A percentile compares a stretch with the other conserved stretches of the same genome.
Evolutionary conservation across 2,888 invertebrate species (phyloP).

Genomic region (Drosophila nigritarsus): DNA sequence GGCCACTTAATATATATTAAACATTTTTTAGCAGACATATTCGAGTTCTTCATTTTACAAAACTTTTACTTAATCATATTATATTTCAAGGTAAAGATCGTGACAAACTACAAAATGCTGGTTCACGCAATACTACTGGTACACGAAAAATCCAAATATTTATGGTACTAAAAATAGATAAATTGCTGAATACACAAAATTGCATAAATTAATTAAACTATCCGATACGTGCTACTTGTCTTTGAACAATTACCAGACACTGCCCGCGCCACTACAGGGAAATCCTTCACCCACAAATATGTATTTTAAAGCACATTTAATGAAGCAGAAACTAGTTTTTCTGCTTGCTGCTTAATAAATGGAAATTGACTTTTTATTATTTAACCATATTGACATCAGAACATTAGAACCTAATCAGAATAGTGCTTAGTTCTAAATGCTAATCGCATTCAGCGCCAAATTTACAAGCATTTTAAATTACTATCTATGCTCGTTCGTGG

Average conservation of each 20-base stretch:
- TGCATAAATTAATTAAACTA: constrained; percentile 1
- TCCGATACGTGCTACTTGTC: constrained; percentile 4
- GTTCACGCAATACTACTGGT: background rate
- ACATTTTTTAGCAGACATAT: background rate
- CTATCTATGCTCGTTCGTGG: constrained; percentile 5
- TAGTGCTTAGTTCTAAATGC: constrained; percentile 31
- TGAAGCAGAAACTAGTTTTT: background rate
- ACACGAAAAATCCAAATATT: constrained; percentile 15
- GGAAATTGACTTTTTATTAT: constrained; percentile 2
- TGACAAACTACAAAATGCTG: background rate
- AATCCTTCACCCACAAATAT: constrained; percentile 21
- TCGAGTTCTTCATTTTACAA: background rate
- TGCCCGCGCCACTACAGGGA: background rate
- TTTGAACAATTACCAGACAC: background rate
- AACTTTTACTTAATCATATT: background rate
- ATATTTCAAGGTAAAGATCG: background rate
- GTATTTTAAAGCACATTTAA: background rate
- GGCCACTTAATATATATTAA: background rate
- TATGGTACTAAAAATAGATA: background rate
- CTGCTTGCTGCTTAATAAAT: background rate
- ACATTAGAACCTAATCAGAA: constrained; percentile 1
- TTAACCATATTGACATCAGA: background rate
- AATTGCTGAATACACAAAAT: constrained; percentile 7
- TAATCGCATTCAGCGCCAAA: constrained; percentile 52
- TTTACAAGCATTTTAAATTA: constrained; percentile 16